phyloP scores from a whole-genome alignment of 1,140 invertebrate genomes.

The Acyrthosiphon pisum region DNA sequence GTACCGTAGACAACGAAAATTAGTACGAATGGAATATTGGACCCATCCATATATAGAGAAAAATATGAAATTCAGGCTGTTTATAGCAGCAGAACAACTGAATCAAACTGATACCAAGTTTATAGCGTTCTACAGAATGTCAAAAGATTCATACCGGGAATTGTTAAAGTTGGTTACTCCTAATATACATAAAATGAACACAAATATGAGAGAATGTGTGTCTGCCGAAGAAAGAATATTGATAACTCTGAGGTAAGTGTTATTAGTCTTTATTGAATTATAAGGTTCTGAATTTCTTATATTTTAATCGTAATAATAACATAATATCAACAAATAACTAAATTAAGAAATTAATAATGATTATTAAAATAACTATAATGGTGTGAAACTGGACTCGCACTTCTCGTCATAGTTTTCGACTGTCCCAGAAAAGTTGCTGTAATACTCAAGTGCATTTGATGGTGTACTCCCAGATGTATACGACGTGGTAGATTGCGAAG shows the following conservation, averaged over 20 bases:
- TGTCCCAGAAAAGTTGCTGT: conserved; percentile 9
- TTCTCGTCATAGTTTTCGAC: neutral
- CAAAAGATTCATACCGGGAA: conserved; percentile 21
- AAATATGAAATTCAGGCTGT: conserved; percentile 26
- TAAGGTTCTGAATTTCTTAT: conserved; percentile 19
- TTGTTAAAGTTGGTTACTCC: neutral
- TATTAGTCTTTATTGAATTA: conserved; percentile 22
- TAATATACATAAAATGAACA: conserved; percentile 31
- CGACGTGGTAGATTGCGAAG: neutral
- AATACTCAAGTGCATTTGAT: conserved; percentile 26
- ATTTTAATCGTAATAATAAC: conserved; percentile 28
- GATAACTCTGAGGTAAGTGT: conserved; percentile 35
- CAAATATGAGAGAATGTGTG: conserved; percentile 48
- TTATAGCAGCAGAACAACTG: conserved; percentile 22
- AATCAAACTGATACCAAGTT: conserved; percentile 27
- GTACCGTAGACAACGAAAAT: conserved; percentile 38
- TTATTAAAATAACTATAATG: neutral
- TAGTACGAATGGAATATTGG: conserved; percentile 34
- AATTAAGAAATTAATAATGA: conserved; percentile 24
- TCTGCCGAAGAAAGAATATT: conserved; percentile 46
- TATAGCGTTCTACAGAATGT: conserved; percentile 36
- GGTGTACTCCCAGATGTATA: neutral
- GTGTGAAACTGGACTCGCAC: neutral
- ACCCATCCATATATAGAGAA: conserved; percentile 35
- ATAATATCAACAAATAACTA: conserved; percentile 9